Conservation (phyloP, 2,888 invertebrate genomes). For the Ennomos fuscantarius region DNA sequence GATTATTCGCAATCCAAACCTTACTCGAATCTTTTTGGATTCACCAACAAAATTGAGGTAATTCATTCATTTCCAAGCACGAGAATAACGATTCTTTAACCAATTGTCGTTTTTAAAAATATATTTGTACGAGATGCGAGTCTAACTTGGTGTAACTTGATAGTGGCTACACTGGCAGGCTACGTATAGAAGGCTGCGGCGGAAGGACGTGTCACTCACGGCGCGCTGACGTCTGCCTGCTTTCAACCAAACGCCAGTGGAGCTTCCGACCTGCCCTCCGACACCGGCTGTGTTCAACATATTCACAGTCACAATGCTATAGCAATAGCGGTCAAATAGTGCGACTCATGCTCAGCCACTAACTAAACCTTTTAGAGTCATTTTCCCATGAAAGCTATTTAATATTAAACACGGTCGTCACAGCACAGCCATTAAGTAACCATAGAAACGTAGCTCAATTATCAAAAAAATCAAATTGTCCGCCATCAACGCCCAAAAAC, state of each 20-base stretch:
- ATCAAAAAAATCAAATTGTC: slow-evolving; percentile 11
- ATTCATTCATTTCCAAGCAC: too few species aligned
- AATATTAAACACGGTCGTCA: too few species aligned
- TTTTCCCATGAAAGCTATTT: too few species aligned
- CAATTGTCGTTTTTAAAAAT: slow-evolving; percentile 37
- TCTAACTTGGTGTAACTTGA: slow-evolving; percentile 56
- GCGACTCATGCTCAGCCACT: slow-evolving; percentile 1
- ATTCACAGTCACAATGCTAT: slow-evolving; percentile 48
- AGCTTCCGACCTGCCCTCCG: slow-evolving; percentile 76
- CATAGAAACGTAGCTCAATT: neutral
- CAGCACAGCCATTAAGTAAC: too few species aligned
- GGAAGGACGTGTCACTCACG: slow-evolving; percentile 81
- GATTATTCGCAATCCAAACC: too few species aligned
- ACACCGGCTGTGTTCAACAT: slow-evolving; percentile 62
- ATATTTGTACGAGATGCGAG: slow-evolving; percentile 41
- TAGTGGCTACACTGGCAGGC: slow-evolving; percentile 44
- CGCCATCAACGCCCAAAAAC: slow-evolving; percentile 17
- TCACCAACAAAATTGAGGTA: too few species aligned
- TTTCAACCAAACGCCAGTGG: slow-evolving; percentile 67
- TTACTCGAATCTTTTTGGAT: too few species aligned
- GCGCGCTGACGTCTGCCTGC: slow-evolving; percentile 71
- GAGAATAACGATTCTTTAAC: too few species aligned
- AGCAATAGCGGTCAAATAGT: slow-evolving; percentile 15
- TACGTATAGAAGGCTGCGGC: slow-evolving; percentile 63
- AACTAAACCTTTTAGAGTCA: neutral